These are phyloP conservation scores for Poeciliopsis turneri DNA, from an alignment of 2,797 vertebrate genomes.

Conservation along the genomic window DNA sequence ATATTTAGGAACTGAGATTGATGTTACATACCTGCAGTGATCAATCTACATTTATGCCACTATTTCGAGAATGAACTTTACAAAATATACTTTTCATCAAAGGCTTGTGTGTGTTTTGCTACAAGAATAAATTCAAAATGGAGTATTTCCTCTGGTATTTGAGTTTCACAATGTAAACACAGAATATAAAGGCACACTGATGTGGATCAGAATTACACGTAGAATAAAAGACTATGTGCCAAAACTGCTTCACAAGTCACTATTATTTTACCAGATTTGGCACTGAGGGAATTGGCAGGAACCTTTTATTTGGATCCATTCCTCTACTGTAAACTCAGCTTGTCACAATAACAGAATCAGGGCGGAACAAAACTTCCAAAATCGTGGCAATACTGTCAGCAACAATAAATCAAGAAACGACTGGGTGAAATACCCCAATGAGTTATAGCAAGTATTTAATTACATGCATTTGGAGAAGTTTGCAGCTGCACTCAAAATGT, in stretches of 20 bases:
- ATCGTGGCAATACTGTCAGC: not conserved
- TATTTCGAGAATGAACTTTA: not conserved
- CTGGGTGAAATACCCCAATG: not conserved
- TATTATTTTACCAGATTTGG: conserved; percentile 5
- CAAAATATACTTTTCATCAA: not conserved
- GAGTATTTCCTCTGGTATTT: not conserved
- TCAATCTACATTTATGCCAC: not conserved
- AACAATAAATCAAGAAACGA: not conserved
- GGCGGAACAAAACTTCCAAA: not conserved
- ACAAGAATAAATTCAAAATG: not conserved
- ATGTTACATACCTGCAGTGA: not conserved
- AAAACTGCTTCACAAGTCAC: not conserved
- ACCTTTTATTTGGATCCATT: not conserved
- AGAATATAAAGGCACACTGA: not conserved
- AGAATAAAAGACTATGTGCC: not conserved
- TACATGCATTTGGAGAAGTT: not conserved
- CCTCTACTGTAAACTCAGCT: not conserved
- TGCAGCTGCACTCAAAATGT: not conserved
- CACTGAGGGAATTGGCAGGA: not conserved
- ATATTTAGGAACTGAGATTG: not conserved
- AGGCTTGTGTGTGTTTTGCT: not conserved
- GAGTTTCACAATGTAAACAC: not conserved
- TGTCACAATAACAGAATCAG: conserved; percentile 1
- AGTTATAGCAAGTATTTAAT: not conserved
- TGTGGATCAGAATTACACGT: not conserved